Conservation (phyloP, 2,888 invertebrate species). For the Globia sparganii region DNA sequence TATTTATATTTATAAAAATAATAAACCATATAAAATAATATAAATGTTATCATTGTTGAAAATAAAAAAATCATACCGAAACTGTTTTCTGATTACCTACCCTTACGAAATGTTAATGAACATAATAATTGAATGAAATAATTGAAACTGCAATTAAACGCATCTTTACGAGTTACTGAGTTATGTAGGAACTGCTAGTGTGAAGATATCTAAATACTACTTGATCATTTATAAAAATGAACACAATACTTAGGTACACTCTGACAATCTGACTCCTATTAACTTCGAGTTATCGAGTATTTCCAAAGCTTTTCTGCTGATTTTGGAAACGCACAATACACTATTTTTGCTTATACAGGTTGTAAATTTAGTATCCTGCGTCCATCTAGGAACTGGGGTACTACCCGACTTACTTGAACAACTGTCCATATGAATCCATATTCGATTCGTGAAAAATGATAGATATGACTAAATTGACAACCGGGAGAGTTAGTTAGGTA, state of each 20-base stretch:
- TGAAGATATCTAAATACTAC: neutral
- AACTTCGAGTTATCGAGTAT: too few relatives aligned
- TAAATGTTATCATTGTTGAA: slow-evolving; percentile 82
- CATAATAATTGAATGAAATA: slow-evolving; percentile 14
- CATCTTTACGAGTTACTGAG: neutral
- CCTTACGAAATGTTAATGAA: slow-evolving; percentile 6
- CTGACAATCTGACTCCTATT: neutral
- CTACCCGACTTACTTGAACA: neutral
- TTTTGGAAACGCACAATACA: slow-evolving; percentile 4
- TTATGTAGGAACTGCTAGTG: neutral
- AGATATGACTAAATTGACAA: neutral
- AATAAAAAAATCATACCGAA: slow-evolving; percentile 76
- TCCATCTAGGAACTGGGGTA: neutral
- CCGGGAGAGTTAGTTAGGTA: neutral
- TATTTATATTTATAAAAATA: slow-evolving; percentile 69
- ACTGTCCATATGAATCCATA: neutral
- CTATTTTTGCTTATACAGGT: neutral
- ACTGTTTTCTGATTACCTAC: slow-evolving; percentile 60
- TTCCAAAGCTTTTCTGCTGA: slow-evolving; percentile 40
- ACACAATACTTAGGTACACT: slow-evolving; percentile 24
- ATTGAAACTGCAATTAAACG: slow-evolving; percentile 18
- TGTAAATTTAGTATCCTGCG: slow-evolving; percentile 19
- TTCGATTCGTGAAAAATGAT: neutral
- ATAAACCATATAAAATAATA: slow-evolving; percentile 61
- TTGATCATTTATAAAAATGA: neutral